Percentiles rank a stretch among this genome's conserved stretches.
Conservation (phyloP, 2,113 vertebrate species). For the Oncorhynchus mykiss region DNA sequence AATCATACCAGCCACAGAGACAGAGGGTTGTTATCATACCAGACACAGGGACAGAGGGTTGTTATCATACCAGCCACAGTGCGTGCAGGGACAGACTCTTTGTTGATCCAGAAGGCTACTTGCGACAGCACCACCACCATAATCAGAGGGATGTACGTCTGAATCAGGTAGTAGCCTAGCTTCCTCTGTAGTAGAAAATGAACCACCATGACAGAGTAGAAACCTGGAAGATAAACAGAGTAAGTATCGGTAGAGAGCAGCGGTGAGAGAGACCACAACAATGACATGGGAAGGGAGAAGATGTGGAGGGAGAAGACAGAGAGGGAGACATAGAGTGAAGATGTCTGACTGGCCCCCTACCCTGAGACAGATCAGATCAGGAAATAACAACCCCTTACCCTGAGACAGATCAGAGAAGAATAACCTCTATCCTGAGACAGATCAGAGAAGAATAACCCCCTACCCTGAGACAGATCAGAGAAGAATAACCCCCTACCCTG, state of each 20-base stretch:
- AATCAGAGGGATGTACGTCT: constrained; percentile 81
- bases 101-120: constrained; percentile 84
- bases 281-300: no score
- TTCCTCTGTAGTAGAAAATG: constrained; percentile 92
- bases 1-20: no score
- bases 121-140: constrained; percentile 84
- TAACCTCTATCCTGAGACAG: neutral
- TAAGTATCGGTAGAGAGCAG: constrained; percentile 1
- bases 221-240: constrained; percentile 82
- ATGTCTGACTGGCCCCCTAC: constrained; percentile 7
- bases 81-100: constrained; percentile 81
- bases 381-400: no score
- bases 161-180: constrained; percentile 82
- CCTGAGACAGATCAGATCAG: neutral
- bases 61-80: constrained; percentile 74
- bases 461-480: neutral
- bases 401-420: neutral
- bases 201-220: constrained; percentile 92
- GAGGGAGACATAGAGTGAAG: constrained; percentile 24
- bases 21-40: no score
- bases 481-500: no score
- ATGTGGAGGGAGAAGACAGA: no score
- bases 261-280: neutral
- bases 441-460: neutral
- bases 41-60: no score